Base-by-base conservation (phyloP, 2,888 invertebrate species). In the Polydrusus cervinus region DNA sequence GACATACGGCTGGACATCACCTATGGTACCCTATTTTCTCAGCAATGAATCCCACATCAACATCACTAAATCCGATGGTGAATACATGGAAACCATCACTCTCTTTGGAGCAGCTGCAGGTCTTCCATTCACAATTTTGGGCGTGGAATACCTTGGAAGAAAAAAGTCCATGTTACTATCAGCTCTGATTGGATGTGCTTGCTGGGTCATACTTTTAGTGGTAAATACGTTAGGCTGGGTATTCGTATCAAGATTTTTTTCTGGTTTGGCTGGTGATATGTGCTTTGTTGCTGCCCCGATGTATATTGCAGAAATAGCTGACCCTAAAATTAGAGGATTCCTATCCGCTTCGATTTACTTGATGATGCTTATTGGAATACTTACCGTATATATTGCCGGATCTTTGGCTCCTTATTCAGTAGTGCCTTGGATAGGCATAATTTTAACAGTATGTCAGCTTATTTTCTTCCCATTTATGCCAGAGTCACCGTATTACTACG, bases 251-350 rank as follows among this genome's bases (percentile, higher is more conserved):
- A 78, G 85, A 47, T 82, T 84, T 62, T 53, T 86, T 18, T 76
- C 79, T 3, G 86, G 85, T 5, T 74, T 84, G 66, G 62, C 84
- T 7, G 85, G 84, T 8, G 84, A 85, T 62, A 84, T 85, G 71
- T 84, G 85, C 11, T 87, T 86, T 77, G 86, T 87, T 0, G 82
- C 85, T 6, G 85, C 84, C 0, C 86, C 86, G 1, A 87, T 87
- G 87, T 87, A 86, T 76, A 84, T 87, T 9, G 86, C 85, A 5
- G 87, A 87, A 79, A 85, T 86, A 64, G 85, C 87, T 5, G 85
- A 86, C 74, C 84, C 83, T 43, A 82, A 83, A 65, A 84, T 87
- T 11, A 75, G 87, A 67, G 87, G 87, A 7, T 84, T 86, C 71
- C 69, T 87, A 9, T 84, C 85, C 0, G 83, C 85, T 0, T 79